These are phyloP conservation scores for Oreochromis mossambicus DNA, from an alignment of 2,797 vertebrate species.

Conservation along the genomic window DNA sequence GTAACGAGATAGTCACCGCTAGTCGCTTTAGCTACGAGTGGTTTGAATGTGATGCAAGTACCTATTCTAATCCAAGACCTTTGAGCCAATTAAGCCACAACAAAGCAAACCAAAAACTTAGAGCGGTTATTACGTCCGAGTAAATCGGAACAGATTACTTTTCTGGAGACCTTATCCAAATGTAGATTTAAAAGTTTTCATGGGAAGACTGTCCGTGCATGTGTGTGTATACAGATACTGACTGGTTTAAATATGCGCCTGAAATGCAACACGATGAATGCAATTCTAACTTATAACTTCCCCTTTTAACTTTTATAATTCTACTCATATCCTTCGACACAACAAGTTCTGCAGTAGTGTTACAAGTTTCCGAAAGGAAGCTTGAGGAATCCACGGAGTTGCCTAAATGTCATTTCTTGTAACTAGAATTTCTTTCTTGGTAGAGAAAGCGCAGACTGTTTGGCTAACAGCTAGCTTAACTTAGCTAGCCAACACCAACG, in stretches of 20 bases:
- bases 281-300: background rate
- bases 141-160: background rate
- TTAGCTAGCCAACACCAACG: conserved; percentile 46
- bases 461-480: conserved; percentile 54
- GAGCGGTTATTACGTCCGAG: background rate
- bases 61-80: background rate
- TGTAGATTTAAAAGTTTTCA: background rate
- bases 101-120: background rate
- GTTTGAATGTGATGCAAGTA: background rate
- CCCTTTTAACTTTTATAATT: background rate
- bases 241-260: background rate
- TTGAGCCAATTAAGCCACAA: background rate
- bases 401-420: background rate
- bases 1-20: background rate
- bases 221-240: too few species aligned
- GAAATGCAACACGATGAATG: background rate
- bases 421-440: background rate
- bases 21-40: background rate
- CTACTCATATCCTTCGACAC: background rate
- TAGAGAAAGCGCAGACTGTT: conserved; percentile 40
- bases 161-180: background rate
- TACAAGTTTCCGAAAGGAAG: background rate
- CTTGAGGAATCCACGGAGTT: background rate
- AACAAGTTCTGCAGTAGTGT: background rate
- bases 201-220: background rate